Evolutionary conservation across 2,113 vertebrate genomes (phyloP).

Genomic region (Coracopsis vasa): DNA sequence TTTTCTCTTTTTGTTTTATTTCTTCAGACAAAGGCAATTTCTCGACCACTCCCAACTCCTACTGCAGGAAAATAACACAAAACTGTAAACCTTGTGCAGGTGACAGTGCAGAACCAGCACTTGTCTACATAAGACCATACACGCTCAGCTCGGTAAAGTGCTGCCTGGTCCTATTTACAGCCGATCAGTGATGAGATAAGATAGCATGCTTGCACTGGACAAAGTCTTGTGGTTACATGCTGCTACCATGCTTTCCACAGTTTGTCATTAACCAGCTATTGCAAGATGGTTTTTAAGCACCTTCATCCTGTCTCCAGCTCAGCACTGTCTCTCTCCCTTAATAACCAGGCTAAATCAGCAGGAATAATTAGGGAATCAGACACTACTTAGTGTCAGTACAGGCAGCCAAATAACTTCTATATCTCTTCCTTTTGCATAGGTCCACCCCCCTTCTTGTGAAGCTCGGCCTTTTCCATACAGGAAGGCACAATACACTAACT

Average conservation of each 20-base stretch:
- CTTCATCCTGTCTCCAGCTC: constrained; percentile 47
- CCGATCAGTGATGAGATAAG: constrained; percentile 29
- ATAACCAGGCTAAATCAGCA: constrained; percentile 54
- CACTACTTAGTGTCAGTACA: constrained; percentile 45
- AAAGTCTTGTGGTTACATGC: constrained; percentile 47
- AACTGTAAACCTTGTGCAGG: neutral
- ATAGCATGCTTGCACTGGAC: constrained; percentile 23
- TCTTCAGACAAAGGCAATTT: neutral
- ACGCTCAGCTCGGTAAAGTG: neutral
- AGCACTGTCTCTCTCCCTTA: constrained; percentile 31
- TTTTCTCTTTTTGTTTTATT: neutral
- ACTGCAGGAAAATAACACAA: neutral
- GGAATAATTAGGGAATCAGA: constrained; percentile 63
- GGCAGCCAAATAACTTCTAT: constrained; percentile 38
- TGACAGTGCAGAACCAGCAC: neutral
- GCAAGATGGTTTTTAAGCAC: constrained; percentile 58
- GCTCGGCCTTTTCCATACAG: neutral
- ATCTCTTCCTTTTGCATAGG: neutral
- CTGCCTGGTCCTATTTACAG: constrained; percentile 2
- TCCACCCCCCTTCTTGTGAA: neutral
- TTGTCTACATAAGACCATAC: neutral
- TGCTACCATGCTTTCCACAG: constrained; percentile 2
- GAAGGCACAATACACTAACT: neutral
- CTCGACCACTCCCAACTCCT: neutral
- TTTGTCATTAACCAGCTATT: constrained; percentile 64